Conservation (phyloP, 2,113 vertebrate species). For the Oryzias woworae region DNA sequence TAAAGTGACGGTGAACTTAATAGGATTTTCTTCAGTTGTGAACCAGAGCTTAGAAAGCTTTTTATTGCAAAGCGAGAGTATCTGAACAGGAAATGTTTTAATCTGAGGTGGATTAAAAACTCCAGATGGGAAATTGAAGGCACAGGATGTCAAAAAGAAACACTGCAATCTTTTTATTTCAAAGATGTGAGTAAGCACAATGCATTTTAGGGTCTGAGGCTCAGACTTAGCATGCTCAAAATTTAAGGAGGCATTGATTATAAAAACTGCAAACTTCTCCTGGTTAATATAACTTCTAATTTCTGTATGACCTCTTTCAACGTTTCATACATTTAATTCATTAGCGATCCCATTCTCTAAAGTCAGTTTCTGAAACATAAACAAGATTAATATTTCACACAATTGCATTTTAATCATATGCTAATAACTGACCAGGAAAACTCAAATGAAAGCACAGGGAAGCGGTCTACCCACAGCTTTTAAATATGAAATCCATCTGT, state of each 20-base stretch:
- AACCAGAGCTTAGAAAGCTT: slow-evolving; percentile 81
- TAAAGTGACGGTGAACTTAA: slow-evolving; percentile 83
- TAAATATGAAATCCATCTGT: slow-evolving; percentile 81
- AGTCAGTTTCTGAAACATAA: not conserved
- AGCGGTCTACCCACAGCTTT: slow-evolving; percentile 73
- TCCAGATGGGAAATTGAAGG: slow-evolving; percentile 61
- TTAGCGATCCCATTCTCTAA: too few species aligned
- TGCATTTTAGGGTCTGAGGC: slow-evolving; percentile 40
- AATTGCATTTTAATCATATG: slow-evolving; percentile 42
- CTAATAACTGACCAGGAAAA: slow-evolving; percentile 64
- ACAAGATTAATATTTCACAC: not conserved
- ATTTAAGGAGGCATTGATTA: not conserved
- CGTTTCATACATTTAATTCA: too few species aligned
- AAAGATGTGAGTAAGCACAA: slow-evolving; percentile 61
- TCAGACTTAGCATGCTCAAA: slow-evolving; percentile 1
- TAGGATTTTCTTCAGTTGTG: slow-evolving; percentile 81
- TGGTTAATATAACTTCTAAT: too few species aligned
- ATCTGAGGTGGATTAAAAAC: slow-evolving; percentile 75
- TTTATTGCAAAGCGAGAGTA: slow-evolving; percentile 64
- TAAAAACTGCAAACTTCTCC: not conserved
- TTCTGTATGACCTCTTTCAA: too few species aligned
- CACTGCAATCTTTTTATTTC: slow-evolving; percentile 44
- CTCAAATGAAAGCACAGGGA: slow-evolving; percentile 54
- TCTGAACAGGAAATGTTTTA: slow-evolving; percentile 72
- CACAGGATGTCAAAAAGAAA: slow-evolving; percentile 64